Percentiles rank a stretch among this genome's conserved stretches.
Conservation (phyloP, 2,113 vertebrate genomes). For the Corydoras sp. region DNA sequence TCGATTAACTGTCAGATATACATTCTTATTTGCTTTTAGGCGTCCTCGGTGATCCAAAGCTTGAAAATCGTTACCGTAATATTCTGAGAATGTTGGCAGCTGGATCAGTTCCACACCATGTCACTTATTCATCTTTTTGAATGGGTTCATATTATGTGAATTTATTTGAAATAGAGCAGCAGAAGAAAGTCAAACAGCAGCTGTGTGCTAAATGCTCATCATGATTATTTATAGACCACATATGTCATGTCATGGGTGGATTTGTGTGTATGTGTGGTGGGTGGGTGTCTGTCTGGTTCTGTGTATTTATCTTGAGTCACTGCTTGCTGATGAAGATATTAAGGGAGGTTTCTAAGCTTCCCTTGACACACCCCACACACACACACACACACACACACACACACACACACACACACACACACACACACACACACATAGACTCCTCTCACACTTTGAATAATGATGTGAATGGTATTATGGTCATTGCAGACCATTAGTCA, state of each 20-base stretch:
- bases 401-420: constrained; percentile 8
- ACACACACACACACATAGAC: too few relatives aligned
- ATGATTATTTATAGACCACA: constrained; percentile 24
- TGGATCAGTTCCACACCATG: too few relatives aligned
- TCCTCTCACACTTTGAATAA: background rate
- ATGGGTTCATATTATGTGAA: constrained; percentile 1
- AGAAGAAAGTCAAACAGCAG: constrained; percentile 5
- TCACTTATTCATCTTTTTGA: background rate
- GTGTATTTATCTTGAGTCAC: background rate
- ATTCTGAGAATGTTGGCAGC: too few relatives aligned
- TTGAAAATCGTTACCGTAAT: too few relatives aligned
- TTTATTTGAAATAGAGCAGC: constrained; percentile 14
- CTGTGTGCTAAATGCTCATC: background rate
- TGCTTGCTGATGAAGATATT: constrained; percentile 26
- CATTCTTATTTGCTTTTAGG: too few relatives aligned
- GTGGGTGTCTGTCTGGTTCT: too few relatives aligned
- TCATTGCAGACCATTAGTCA: constrained; percentile 23
- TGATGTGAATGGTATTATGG: constrained; percentile 3
- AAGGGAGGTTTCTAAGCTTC: constrained; percentile 14
- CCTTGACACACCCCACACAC: background rate
- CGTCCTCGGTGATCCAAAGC: too few relatives aligned
- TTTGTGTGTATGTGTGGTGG: background rate
- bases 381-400: background rate
- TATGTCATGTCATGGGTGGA: background rate
- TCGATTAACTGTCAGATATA: too few relatives aligned